Percentiles rank a stretch among this genome's conserved stretches.
Conservation (phyloP, 2,113 vertebrate species). For the Xiphophorus couchianus region DNA sequence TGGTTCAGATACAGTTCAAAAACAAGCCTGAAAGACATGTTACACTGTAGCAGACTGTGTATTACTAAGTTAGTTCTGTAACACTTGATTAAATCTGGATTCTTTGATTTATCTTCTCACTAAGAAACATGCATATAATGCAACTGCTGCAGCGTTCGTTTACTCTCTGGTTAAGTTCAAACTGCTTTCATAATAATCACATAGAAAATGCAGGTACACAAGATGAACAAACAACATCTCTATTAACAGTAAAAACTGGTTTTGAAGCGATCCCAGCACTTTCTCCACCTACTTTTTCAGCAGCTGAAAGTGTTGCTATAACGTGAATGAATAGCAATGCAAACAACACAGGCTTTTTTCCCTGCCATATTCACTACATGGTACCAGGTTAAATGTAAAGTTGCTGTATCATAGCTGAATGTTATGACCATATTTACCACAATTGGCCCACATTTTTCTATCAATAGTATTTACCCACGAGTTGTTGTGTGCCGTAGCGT, state of each 20-base stretch:
- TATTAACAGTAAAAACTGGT: not conserved
- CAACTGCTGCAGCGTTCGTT: not conserved
- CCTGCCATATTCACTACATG: not conserved
- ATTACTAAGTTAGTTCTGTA: no score
- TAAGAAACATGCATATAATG: not conserved
- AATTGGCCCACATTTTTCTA: not conserved
- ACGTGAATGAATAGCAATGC: not conserved
- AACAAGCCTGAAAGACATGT: no score
- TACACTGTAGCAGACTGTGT: no score
- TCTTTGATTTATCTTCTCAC: not conserved
- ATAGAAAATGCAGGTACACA: not conserved
- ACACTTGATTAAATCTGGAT: no score
- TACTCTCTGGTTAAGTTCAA: no score
- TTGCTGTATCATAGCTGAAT: not conserved
- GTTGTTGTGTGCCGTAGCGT: not conserved
- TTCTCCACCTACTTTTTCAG: not conserved
- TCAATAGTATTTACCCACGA: not conserved
- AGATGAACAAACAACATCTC: not conserved
- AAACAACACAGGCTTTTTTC: not conserved
- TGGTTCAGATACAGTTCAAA: no score
- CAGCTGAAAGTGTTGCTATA: not conserved
- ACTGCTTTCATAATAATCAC: no score
- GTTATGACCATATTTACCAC: not conserved
- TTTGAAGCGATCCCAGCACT: not conserved
- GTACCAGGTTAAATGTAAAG: not conserved